Percentiles rank a stretch among this genome's conserved stretches.
These are phyloP conservation scores for Pica pica DNA, from an alignment of 2,113 vertebrate genomes.

Conservation along the genomic window DNA sequence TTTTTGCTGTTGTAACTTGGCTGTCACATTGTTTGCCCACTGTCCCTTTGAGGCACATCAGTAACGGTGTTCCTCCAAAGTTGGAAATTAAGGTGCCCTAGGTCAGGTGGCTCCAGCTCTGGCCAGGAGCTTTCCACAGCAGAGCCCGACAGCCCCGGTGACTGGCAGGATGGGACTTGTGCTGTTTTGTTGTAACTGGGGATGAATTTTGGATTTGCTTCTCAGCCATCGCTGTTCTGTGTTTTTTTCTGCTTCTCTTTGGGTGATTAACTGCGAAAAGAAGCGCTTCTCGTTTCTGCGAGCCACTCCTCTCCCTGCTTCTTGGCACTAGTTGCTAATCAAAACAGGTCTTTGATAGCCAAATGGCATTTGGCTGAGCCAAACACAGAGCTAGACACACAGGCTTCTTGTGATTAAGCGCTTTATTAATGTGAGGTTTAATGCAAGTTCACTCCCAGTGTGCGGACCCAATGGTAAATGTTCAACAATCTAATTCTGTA, in stretches of 20 bases:
- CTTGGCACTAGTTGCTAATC: conserved; percentile 51
- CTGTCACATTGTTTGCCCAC: accelerated
- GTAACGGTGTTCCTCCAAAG: accelerated
- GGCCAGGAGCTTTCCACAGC: not conserved
- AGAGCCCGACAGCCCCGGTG: accelerated
- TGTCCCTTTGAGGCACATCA: accelerated
- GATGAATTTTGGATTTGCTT: not conserved
- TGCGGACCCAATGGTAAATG: not conserved
- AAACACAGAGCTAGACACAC: conserved; percentile 2
- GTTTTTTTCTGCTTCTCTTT: not conserved
- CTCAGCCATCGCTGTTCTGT: not conserved
- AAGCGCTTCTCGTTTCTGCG: not conserved
- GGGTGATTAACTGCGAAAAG: conserved; percentile 10
- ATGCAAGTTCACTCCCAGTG: not conserved
- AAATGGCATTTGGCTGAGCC: conserved; percentile 49
- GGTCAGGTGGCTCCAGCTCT: not conserved
- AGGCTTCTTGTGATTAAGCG: conserved; percentile 9
- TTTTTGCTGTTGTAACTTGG: not conserved
- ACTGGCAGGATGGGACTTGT: not conserved
- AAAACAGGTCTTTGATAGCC: conserved; percentile 56
- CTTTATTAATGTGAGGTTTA: conserved; percentile 49
- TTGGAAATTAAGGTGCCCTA: not conserved
- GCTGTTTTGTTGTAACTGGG: not conserved
- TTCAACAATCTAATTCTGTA: not conserved
- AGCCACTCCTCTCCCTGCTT: conserved; percentile 22